A percentile compares a stretch with the other conserved stretches of the same genome.
These are phyloP conservation scores for Micrastur ruficollis DNA, from an alignment of 2,797 vertebrate genomes.

Conservation along the genomic window DNA sequence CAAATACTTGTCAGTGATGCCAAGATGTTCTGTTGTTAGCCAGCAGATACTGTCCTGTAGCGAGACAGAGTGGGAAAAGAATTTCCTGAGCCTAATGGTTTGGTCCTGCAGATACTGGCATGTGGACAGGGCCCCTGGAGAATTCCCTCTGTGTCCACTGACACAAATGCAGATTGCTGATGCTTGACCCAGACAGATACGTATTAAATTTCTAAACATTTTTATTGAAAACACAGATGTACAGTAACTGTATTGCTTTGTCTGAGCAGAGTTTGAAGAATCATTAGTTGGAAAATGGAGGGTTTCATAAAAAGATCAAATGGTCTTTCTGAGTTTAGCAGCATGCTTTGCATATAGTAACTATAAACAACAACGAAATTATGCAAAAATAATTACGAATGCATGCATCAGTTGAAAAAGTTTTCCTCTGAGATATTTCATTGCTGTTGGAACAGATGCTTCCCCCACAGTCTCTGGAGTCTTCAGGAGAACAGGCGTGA, in stretches of 20 bases:
- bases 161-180: background rate
- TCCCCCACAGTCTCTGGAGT: conserved; percentile 39
- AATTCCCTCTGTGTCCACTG: background rate
- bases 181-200: background rate
- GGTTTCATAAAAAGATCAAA: background rate
- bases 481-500: conserved; percentile 1
- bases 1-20: background rate
- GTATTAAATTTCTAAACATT: background rate
- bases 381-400: conserved; percentile 47
- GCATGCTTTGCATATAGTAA: background rate
- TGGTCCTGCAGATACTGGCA: background rate
- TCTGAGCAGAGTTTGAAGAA: background rate
- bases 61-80: background rate
- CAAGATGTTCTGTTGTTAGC: background rate
- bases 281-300: background rate
- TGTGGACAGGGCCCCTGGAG: background rate
- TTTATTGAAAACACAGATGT: background rate
- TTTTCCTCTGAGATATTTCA: conserved; percentile 53
- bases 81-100: background rate
- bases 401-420: conserved; percentile 63
- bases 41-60: background rate
- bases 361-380: conserved; percentile 21
- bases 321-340: background rate
- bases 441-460: conserved; percentile 58
- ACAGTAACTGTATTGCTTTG: background rate